These are phyloP conservation scores for Cantharis nigra DNA, from an alignment of 2,888 invertebrate genomes.

Conservation along the genomic window DNA sequence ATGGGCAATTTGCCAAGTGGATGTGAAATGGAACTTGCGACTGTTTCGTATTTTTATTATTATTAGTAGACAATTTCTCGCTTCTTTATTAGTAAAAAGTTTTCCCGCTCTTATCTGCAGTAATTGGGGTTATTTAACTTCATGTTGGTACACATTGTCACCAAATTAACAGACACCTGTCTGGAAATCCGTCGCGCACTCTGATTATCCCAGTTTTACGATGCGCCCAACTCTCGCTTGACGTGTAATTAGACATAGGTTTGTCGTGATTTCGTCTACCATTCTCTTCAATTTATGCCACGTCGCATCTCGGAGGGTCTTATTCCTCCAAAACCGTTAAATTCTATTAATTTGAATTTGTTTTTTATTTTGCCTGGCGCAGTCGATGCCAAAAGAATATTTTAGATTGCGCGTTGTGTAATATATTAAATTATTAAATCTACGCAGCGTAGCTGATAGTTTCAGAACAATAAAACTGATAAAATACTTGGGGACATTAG, in stretches of 20 bases:
- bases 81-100: constrained; percentile 42
- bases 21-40: constrained; percentile 42
- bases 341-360: constrained; percentile 20
- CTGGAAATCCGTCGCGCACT: constrained; percentile 51
- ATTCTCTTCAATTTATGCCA: constrained; percentile 32
- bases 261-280: constrained; percentile 43
- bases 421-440: constrained; percentile 33
- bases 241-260: constrained; percentile 47
- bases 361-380: constrained; percentile 3
- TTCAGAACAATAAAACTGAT: constrained; percentile 54
- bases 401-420: background rate
- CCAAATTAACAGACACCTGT: constrained; percentile 52
- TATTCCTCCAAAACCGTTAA: constrained; percentile 19
- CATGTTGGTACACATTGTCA: constrained; percentile 50
- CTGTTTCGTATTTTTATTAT: constrained; percentile 44
- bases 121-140: constrained; percentile 44
- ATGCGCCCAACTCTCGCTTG: constrained; percentile 52
- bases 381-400: background rate
- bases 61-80: constrained; percentile 39
- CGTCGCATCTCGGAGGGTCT: constrained; percentile 26
- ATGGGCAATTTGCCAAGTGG: constrained; percentile 39
- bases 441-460: constrained; percentile 44
- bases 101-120: constrained; percentile 35
- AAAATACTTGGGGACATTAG: constrained; percentile 55
- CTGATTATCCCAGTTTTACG: constrained; percentile 65